Evolutionary conservation across 2,888 invertebrate genomes (phyloP), one percentile per base, ranked within the genome.

Genomic region (Caenorhabditis doughertyi): DNA sequence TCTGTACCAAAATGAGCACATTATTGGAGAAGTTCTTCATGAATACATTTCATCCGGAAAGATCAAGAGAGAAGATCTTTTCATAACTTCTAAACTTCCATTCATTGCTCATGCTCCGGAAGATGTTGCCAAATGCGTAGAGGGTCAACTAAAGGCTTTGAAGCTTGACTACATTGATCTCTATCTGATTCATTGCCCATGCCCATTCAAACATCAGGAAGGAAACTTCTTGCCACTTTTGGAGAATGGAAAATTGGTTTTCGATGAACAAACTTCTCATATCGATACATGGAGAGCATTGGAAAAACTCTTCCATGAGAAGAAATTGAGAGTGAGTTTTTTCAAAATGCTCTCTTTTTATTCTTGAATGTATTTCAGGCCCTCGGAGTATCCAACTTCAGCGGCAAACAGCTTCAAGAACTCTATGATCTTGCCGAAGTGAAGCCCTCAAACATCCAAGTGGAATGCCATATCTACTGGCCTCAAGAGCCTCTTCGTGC

Each of bases 381-480:
- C 13, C 82, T 89, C 21, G 89, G 89, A 27, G 79, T 89, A n/a
- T 87, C 87, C 27, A 89, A 89, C 81, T 92, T 91, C 85, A 88
- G 85, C 74, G 80, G 42, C 2, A 70, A 84, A 18, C 91, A 92
- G 80, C 73, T 92, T 16, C 77, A 88, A 53, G 85, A 87, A 7
- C 83, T 92, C n/a, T 86, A 88, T 47, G 86, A 90, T 56, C 83
- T 81, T 16, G 89, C 87, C 11, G 87, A 87, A 13, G 84, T 91
- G 62, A 89, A 91, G 60, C 91, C 91, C 8, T 56, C 85, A 1
- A 89, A 89, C 68, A 79, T 90, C 4, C 91, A 91, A 84, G 90
- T 96, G 72, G 96, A 96, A 92, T 93, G 95, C 32, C 95, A 96
- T 90, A 94, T 95, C 27, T 95, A 95, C 87, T 94, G 95, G 89